Conservation (phyloP, 2,113 vertebrate species). For the Hippocampus comes region DNA sequence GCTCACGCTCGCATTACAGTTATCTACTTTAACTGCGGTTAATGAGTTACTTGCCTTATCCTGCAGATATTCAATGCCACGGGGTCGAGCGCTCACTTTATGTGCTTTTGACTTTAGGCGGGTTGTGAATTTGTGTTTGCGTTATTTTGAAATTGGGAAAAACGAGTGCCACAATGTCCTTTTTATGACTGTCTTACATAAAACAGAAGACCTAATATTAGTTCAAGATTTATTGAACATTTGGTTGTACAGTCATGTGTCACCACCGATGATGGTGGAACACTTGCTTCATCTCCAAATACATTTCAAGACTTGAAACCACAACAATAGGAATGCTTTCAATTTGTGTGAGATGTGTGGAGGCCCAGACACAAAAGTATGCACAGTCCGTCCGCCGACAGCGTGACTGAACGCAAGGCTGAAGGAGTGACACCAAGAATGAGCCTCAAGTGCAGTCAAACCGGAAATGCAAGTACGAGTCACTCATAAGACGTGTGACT, state of each 20-base stretch:
- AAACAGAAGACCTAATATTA: not conserved
- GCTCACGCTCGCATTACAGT: slow-evolving; percentile 27
- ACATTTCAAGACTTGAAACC: not conserved
- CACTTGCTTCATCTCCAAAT: not conserved
- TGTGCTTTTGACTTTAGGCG: not conserved
- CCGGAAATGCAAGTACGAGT: slow-evolving; percentile 65
- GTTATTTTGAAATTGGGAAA: not conserved
- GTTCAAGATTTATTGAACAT: not conserved
- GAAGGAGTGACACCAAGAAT: slow-evolving; percentile 45
- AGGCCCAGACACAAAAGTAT: slow-evolving; percentile 12
- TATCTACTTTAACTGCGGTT: slow-evolving; percentile 24
- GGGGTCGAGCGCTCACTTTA: not conserved
- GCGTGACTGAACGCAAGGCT: not conserved
- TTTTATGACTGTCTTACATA: not conserved
- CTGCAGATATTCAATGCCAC: slow-evolving; percentile 18
- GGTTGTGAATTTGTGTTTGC: not conserved
- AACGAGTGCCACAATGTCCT: not conserved
- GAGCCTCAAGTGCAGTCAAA: slow-evolving; percentile 51
- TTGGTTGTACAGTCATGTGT: not conserved
- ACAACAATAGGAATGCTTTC: not conserved
- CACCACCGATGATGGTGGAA: not conserved
- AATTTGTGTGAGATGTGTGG: not conserved
- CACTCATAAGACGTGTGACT: slow-evolving; percentile 38
- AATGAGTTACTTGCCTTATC: slow-evolving; percentile 38
- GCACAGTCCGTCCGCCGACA: not conserved